Conservation (phyloP, 2,888 invertebrate species). For the Pecten maximus region DNA sequence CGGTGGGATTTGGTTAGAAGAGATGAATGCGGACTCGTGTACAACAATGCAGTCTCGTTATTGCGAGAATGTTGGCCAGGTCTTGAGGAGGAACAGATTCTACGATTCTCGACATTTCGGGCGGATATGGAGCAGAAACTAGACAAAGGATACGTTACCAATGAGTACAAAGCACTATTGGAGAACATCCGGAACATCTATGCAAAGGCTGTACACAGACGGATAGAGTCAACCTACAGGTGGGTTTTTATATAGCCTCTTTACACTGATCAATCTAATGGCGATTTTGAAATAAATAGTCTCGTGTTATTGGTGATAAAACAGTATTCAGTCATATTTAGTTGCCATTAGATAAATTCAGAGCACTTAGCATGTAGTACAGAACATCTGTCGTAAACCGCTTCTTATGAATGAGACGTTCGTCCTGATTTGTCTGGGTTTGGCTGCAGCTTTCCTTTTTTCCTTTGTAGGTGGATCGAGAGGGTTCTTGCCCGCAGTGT, state of each 20-base stretch:
- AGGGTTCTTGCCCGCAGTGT: constrained; percentile 65
- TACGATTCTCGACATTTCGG: constrained; percentile 60
- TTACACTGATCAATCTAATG: no score
- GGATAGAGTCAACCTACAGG: constrained; percentile 72
- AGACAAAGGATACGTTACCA: constrained; percentile 63
- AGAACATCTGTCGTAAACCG: no score
- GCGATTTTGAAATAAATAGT: no score
- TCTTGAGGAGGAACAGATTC: constrained; percentile 66
- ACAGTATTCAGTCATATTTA: no score
- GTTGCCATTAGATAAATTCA: no score
- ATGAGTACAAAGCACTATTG: constrained; percentile 64
- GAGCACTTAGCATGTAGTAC: no score
- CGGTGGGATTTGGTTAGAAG: constrained; percentile 73
- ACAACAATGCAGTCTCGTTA: constrained; percentile 66
- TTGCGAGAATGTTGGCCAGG: constrained; percentile 72
- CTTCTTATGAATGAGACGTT: no score
- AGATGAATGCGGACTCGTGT: constrained; percentile 65
- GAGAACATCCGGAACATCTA: constrained; percentile 69
- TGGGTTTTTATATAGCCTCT: no score
- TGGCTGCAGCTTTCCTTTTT: no score
- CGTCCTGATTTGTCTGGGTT: no score
- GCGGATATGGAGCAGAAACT: constrained; percentile 54
- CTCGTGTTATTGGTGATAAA: no score
- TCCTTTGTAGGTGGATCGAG: constrained; percentile 77
- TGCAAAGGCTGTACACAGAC: constrained; percentile 62